Base-by-base conservation (phyloP, 35 echinoderm and acorn worm genomes). In the Ophioderma brevispina region DNA sequence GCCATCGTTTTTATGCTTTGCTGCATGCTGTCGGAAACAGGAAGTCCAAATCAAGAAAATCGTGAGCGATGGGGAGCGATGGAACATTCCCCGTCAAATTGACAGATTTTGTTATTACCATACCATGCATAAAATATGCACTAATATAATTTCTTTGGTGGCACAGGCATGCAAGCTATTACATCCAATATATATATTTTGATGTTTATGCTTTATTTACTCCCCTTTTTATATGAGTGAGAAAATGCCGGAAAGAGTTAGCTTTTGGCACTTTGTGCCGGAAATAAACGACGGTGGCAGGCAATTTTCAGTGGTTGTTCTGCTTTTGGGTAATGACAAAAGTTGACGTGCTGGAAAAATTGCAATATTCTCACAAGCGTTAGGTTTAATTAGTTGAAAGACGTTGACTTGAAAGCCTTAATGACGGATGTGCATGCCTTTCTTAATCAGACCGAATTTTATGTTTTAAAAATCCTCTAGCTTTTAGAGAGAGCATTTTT, bases 321-420 rank as follows among this genome's bases (percentile, higher is more conserved):
- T 70, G 59, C 59, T 70, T 18, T 25, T 25, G 59, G 59, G 59
- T 70, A 70, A 70, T 70, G 59, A 70, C 59, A 70, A 70, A 70
- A 70, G 2, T 25, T 70, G 59, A 70, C 59, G 59, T 70, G n/a
- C 10, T 70, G 59, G 59, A 70, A 70, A 70, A 25, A 70, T 70
- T 25, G 17, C 28, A 70, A 70, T 70, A 70, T 70, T 70, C 59
- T 70, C 23, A 30, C 59, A 30, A 70, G 59, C 59, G 59, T 70
- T 70, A 25, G 23, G 10, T 70, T 70, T 25, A 3, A 70, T 70
- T 70, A 70, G 59, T 30, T 70, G 17, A 70, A 3, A 46, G 17
- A 46, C 17, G 41, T 17, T 8, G 41, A 46, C 5, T 46, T 70
- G 59, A 30, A 25, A 70, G 15, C 59, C n/a, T 70, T 70, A 70